Percentiles rank a stretch among this genome's conserved stretches.
phyloP scores from a whole-genome alignment of 2,888 invertebrate genomes.

The Hemistola chrysoprasaria region DNA sequence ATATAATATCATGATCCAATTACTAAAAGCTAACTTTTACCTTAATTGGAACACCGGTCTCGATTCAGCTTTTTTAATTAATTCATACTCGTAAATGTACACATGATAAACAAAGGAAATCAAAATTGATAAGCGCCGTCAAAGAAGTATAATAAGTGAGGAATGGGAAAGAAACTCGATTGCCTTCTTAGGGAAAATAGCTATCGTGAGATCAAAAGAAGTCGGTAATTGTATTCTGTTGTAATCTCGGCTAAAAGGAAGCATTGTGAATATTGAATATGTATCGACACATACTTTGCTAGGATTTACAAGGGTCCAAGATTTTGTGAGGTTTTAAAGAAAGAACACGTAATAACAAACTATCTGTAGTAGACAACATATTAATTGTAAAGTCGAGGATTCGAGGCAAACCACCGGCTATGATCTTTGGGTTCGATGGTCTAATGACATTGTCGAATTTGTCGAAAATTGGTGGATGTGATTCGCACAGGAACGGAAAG shows the following conservation, averaged over 20 bases:
- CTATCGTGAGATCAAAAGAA: conserved; percentile 31
- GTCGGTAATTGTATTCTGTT: conserved; percentile 30
- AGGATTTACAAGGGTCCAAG: neutral
- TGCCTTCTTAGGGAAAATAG: conserved; percentile 33
- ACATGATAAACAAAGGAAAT: conserved; percentile 24
- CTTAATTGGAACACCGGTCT: conserved; percentile 4
- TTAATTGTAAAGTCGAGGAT: too few relatives aligned
- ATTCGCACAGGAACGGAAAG: too few relatives aligned
- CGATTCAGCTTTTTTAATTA: neutral
- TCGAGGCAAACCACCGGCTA: too few relatives aligned
- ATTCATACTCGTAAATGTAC: conserved; percentile 22
- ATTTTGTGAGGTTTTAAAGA: neutral
- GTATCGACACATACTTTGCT: conserved; percentile 24
- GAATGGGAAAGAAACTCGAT: conserved; percentile 33
- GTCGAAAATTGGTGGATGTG: too few relatives aligned
- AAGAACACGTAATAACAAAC: neutral
- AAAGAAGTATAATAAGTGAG: conserved; percentile 30
- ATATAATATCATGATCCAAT: conserved; percentile 5
- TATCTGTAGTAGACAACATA: too few relatives aligned
- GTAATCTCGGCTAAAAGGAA: conserved; percentile 32
- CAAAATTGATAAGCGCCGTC: conserved; percentile 20
- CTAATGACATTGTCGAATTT: too few relatives aligned
- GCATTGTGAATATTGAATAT: conserved; percentile 26
- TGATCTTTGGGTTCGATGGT: too few relatives aligned
- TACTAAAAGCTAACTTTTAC: conserved; percentile 4